Base-by-base conservation (phyloP, 2,888 invertebrate genomes). In the Fragum whitleyi region DNA sequence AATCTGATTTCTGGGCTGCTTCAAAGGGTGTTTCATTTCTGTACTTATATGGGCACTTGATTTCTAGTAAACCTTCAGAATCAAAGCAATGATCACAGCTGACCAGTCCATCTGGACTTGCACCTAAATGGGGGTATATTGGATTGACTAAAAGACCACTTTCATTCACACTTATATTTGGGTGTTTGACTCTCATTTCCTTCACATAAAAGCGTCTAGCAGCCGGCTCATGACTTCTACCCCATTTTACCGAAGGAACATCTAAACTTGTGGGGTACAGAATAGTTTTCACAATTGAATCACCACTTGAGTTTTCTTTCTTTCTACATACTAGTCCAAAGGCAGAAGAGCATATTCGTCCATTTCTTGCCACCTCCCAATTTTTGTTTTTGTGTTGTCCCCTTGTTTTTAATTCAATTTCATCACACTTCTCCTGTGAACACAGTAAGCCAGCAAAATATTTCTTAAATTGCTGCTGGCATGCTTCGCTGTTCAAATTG, bases 211-310 rank as follows among this genome's bases (percentile, higher is more conserved):
- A 42, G 7, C 42, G 7, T 21, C 55, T 55, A 16, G 42, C 42
- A 42, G 42, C 42, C 16, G 42, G 42, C 42, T 42, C 42, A 16
- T 42, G 42, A 11, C 11, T 42, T 55, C 19, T 55, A 21, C 55
- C 55, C 55, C 55, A 55, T 55, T 55, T 55, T 55, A 47, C 47
- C 19, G 47, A 47, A 16, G 47, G 47, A 16, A 47, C 47, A 47
- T 47, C 47, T n/a, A 47, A 47, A 47, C 47, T 47, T 19, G 19
- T 47, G 16, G 47, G 47, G 47, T 47, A 47, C 16, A 47, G 47
- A 47, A 47, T 6, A 16, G n/a, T 47, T 47, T 47, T 47, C 47
- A 47, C 47, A 19, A 47, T 47, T 16, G 16, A 47, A 6, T 47
- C 47, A 2, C 2, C 47, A 16, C 47, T 47, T 19, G 47, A 19